Evolutionary conservation across 2,888 invertebrate species (phyloP).

Genomic region (Tinea pellionella): DNA sequence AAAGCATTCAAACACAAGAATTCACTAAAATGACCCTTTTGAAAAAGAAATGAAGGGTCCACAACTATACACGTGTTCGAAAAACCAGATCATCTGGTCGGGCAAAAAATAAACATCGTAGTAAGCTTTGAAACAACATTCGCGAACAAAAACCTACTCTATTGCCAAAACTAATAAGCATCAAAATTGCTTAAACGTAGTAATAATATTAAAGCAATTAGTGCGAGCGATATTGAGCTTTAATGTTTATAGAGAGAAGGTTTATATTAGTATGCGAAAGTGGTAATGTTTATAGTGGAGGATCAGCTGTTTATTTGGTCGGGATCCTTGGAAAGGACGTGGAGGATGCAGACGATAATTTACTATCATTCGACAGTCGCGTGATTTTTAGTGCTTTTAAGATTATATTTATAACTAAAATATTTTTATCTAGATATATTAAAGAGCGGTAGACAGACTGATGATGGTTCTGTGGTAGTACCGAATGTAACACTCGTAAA

Average conservation of each 20-base stretch:
- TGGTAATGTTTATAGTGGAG: constrained; percentile 29
- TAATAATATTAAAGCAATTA: neutral
- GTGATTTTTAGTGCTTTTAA: constrained; percentile 7
- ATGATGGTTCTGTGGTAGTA: too few species aligned
- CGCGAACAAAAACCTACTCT: neutral
- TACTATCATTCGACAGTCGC: constrained; percentile 5
- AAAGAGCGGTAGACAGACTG: too few species aligned
- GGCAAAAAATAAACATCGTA: constrained; percentile 11
- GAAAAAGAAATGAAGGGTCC: constrained; percentile 14
- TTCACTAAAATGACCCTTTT: constrained; percentile 30
- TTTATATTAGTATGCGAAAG: constrained; percentile 1
- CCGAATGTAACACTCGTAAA: too few species aligned
- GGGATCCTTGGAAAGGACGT: constrained; percentile 13
- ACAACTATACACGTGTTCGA: constrained; percentile 7
- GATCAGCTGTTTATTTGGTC: constrained; percentile 31
- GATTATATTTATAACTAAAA: neutral
- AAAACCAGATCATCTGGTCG: constrained; percentile 12
- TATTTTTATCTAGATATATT: too few species aligned
- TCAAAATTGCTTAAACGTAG: neutral
- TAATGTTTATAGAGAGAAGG: neutral
- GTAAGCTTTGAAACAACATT: neutral
- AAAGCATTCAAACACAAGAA: neutral
- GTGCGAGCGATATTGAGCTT: neutral
- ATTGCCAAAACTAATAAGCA: neutral
- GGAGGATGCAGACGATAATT: neutral